Evolutionary conservation across 2,888 invertebrate species (phyloP).

Genomic region (Nudaria mundana): DNA sequence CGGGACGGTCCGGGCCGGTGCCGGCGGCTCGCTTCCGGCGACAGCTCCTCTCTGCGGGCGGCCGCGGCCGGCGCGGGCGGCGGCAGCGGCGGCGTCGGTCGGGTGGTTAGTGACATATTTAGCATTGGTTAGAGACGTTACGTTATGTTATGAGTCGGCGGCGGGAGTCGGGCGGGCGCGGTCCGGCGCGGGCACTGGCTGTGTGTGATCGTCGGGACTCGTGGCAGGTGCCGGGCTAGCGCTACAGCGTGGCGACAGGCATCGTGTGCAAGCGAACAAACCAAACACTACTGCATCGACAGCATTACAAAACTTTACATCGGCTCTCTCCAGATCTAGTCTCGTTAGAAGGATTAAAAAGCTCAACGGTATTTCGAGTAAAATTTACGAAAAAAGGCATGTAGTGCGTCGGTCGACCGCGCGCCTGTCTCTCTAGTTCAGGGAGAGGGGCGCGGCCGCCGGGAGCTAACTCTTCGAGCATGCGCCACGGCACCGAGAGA

Average conservation of each 20-base stretch:
- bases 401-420: conserved; percentile 79
- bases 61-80: conserved; percentile 26
- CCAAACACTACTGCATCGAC: conserved; percentile 82
- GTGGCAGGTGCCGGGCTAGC: conserved; percentile 81
- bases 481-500: conserved; percentile 88
- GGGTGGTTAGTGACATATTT: conserved; percentile 26
- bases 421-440: conserved; percentile 73
- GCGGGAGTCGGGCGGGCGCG: conserved; percentile 32
- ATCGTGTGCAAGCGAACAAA: conserved; percentile 83
- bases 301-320: conserved; percentile 81
- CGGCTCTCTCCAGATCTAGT: conserved; percentile 80
- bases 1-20: conserved; percentile 21
- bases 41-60: conserved; percentile 31
- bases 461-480: conserved; percentile 83
- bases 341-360: conserved; percentile 81
- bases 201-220: conserved; percentile 80
- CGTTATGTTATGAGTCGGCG: conserved; percentile 13
- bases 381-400: conserved; percentile 80
- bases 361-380: conserved; percentile 78
- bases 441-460: conserved; percentile 80
- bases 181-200: conserved; percentile 74
- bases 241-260: conserved; percentile 82
- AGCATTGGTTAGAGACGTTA: conserved; percentile 13
- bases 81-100: too few relatives aligned
- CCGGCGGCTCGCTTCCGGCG: conserved; percentile 30